A percentile compares a stretch with the other conserved stretches of the same genome.
Evolutionary conservation across 2,797 vertebrate species (phyloP).

Genomic region (Manis javanica): DNA sequence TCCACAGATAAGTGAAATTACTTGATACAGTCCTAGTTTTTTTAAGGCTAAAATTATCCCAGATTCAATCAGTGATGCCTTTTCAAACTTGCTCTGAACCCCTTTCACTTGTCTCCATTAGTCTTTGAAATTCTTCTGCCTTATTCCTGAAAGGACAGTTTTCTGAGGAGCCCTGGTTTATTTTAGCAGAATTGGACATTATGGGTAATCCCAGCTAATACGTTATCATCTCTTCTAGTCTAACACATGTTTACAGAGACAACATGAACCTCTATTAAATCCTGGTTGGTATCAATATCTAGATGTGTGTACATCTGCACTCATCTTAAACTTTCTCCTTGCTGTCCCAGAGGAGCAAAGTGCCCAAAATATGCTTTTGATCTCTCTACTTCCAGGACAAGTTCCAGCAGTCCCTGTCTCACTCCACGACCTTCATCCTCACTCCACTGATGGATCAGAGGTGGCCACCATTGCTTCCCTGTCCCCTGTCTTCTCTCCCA

Average conservation of each 20-base stretch:
- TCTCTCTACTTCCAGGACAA: neutral
- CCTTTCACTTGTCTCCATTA: neutral
- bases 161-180: neutral
- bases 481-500: neutral
- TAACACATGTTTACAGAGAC: neutral
- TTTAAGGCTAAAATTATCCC: neutral
- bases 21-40: neutral
- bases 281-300: neutral
- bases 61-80: neutral
- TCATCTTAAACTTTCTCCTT: neutral
- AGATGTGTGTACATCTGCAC: no score
- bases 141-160: neutral
- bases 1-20: no score
- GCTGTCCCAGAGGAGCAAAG: neutral
- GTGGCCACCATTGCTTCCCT: neutral
- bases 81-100: neutral
- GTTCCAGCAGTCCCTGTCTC: neutral
- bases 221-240: neutral
- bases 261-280: neutral
- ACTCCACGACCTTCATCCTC: accelerated
- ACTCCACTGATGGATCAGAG: neutral
- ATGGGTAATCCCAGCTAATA: neutral
- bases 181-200: neutral
- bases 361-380: neutral
- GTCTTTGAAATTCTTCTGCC: neutral